Evolutionary conservation across 2,113 vertebrate species (phyloP).

Genomic region (Podarcis muralis): DNA sequence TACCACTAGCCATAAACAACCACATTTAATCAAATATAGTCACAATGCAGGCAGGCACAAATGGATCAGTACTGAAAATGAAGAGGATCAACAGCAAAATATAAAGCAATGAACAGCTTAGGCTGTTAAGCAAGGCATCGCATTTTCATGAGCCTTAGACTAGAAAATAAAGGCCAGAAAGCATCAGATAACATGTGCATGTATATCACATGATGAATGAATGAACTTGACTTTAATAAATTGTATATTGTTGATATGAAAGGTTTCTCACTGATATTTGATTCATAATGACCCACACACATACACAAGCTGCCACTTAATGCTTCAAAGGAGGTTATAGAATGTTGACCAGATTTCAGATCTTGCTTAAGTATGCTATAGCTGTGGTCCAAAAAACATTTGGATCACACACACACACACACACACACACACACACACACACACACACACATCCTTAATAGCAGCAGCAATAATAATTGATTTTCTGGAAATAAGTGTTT

Average conservation of each 20-base stretch:
- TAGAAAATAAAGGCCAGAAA: background rate
- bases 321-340: background rate
- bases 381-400: background rate
- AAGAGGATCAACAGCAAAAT: background rate
- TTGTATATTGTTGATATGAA: background rate
- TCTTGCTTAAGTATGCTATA: background rate
- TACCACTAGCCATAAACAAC: background rate
- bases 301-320: background rate
- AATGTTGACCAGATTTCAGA: background rate
- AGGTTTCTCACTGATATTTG: background rate
- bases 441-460: too few species aligned
- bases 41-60: background rate
- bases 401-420: too few species aligned
- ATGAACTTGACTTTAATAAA: background rate
- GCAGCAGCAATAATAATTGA: conserved; percentile 50
- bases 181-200: background rate
- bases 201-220: background rate
- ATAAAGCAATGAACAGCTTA: background rate
- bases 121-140: background rate
- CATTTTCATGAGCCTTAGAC: too few species aligned
- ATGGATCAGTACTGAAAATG: background rate
- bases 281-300: background rate
- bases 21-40: background rate
- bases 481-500: conserved; percentile 53
- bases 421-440: too few species aligned